Percentiles rank a stretch among this genome's conserved stretches.
Conservation (phyloP, 2,797 vertebrate genomes). For the Alexandromys oeconomus region DNA sequence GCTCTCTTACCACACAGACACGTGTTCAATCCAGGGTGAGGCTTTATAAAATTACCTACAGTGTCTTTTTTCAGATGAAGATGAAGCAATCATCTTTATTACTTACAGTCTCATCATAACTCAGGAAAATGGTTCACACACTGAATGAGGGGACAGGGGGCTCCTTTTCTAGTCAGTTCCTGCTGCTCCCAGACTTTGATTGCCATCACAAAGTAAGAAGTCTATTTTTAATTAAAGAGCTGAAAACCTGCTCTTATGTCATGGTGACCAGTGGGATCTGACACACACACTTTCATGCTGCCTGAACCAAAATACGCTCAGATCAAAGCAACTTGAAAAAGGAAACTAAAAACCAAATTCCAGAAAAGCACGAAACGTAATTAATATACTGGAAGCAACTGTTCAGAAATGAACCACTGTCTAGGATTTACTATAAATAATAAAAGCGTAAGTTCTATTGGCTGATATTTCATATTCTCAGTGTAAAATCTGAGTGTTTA, state of each 20-base stretch:
- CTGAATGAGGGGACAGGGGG: not conserved
- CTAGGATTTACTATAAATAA: slow-evolving; percentile 38
- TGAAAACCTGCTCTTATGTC: slow-evolving; percentile 59
- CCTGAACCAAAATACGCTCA: slow-evolving; percentile 19
- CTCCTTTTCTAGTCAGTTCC: slow-evolving; percentile 10
- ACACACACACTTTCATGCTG: slow-evolving; percentile 8
- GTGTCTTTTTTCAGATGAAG: slow-evolving; percentile 18
- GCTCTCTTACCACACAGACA: not conserved
- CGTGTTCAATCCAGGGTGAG: not conserved
- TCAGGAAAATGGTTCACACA: slow-evolving; percentile 19
- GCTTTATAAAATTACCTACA: not conserved
- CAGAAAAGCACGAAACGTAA: not conserved
- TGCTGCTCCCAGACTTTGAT: slow-evolving; percentile 10
- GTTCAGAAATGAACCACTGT: not conserved
- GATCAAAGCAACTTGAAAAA: slow-evolving; percentile 23
- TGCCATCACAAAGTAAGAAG: not conserved
- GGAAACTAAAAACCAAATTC: slow-evolving; percentile 12
- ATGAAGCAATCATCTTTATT: not conserved
- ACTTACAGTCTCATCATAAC: not conserved
- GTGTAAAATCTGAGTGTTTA: not conserved
- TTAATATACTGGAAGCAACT: slow-evolving; percentile 1
- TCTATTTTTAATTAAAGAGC: slow-evolving; percentile 59
- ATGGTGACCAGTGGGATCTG: slow-evolving; percentile 32
- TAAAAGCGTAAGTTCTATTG: not conserved
- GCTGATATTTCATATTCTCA: not conserved